Evolutionary conservation across 2,797 vertebrate species (phyloP).

Genomic region (Anniella stebbinsi): DNA sequence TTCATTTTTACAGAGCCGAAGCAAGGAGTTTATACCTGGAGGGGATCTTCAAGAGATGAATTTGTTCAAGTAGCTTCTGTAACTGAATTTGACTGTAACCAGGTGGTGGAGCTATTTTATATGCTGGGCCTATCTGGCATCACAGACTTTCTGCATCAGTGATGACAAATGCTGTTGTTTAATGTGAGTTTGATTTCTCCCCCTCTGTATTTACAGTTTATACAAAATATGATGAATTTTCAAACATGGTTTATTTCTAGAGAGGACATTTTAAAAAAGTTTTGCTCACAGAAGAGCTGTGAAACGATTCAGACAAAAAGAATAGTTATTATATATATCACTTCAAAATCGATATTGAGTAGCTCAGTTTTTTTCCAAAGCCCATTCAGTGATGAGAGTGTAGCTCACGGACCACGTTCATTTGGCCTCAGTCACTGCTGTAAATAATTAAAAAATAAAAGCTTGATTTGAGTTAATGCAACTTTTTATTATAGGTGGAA

Average conservation of each 20-base stretch:
- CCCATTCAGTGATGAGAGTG: neutral
- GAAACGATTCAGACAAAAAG: neutral
- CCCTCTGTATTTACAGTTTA: neutral
- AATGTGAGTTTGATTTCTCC: conserved; percentile 5
- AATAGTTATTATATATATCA: neutral
- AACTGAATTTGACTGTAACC: neutral
- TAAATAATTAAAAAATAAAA: conserved; percentile 10
- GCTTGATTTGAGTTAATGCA: neutral
- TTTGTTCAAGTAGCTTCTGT: neutral
- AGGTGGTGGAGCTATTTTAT: neutral
- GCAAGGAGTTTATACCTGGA: neutral
- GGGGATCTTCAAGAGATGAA: neutral
- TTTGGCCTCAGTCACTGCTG: neutral
- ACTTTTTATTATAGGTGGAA: neutral
- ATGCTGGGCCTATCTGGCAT: neutral
- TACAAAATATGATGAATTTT: neutral
- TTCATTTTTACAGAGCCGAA: neutral
- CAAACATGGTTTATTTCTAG: neutral
- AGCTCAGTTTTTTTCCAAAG: neutral
- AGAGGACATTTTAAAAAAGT: neutral
- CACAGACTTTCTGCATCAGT: accelerated
- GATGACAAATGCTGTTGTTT: neutral
- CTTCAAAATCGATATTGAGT: neutral
- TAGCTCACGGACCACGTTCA: neutral
- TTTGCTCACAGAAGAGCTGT: neutral